Conservation (phyloP, 2,797 vertebrate species). For the Lutjanus campechanus region DNA sequence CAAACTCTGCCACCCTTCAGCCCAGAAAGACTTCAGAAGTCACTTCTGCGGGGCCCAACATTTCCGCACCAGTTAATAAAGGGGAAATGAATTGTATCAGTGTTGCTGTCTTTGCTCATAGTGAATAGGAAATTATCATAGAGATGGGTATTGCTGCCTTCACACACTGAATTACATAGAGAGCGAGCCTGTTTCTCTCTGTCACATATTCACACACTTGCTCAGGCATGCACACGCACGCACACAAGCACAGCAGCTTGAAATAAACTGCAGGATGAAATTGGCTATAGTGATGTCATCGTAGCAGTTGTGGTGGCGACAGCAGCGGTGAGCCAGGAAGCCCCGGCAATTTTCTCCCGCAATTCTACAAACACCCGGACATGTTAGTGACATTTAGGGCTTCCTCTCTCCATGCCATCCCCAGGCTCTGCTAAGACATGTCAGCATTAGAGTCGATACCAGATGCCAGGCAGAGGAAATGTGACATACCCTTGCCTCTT, state of each 20-base stretch:
- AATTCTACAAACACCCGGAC: constrained; percentile 63
- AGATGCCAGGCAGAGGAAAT: constrained; percentile 70
- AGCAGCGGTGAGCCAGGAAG: constrained; percentile 47
- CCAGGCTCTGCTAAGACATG: constrained; percentile 69
- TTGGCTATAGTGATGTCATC: constrained; percentile 65
- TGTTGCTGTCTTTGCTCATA: constrained; percentile 77
- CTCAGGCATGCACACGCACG: constrained; percentile 9
- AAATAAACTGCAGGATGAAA: constrained; percentile 67
- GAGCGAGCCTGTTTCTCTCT: constrained; percentile 49
- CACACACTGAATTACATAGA: constrained; percentile 73
- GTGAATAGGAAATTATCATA: constrained; percentile 84
- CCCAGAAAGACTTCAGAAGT: constrained; percentile 69
- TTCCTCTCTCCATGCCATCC: constrained; percentile 64
- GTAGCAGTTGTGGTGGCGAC: constrained; percentile 7
- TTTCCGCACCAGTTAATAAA: constrained; percentile 83
- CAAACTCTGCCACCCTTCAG: constrained; percentile 69
- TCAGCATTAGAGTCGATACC: constrained; percentile 59
- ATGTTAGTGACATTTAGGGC: constrained; percentile 73
- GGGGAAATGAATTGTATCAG: constrained; percentile 83
- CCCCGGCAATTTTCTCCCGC: constrained; percentile 55
- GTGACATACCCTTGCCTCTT: constrained; percentile 70
- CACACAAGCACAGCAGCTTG: constrained; percentile 41
- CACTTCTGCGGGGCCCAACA: constrained; percentile 68
- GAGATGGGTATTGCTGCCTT: constrained; percentile 78
- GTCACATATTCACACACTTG: constrained; percentile 33